A percentile compares a stretch with the other conserved stretches of the same genome.
These are phyloP conservation scores for Virgularia gustaviana DNA, from an alignment of 92 coral and sea anemone genomes.

Conservation along the genomic window DNA sequence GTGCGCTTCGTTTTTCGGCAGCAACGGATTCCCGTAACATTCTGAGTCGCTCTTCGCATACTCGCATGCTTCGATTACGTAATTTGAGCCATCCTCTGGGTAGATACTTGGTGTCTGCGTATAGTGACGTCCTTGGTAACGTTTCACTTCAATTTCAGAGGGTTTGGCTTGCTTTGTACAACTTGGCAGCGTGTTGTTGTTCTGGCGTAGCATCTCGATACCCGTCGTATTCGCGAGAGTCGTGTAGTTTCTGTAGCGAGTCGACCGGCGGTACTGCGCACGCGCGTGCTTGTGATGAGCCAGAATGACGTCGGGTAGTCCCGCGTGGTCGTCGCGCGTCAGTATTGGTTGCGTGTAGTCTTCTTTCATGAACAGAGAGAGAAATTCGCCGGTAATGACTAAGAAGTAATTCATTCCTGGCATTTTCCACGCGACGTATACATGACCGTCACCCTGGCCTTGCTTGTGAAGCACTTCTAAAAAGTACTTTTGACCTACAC, in stretches of 20 bases:
- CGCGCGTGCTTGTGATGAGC: constrained; percentile 16
- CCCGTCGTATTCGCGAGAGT: constrained; percentile 8
- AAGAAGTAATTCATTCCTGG: constrained; percentile 50
- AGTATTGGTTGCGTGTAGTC: constrained; percentile 2
- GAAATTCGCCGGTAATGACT: constrained; percentile 18
- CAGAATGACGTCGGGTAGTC: constrained; percentile 7
- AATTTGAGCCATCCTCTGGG: constrained; percentile 67
- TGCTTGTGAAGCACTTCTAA: constrained; percentile 30
- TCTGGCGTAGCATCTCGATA: constrained; percentile 38
- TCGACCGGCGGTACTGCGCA: neutral
- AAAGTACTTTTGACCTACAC: constrained; percentile 2
- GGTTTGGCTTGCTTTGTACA: constrained; percentile 24
- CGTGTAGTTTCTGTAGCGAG: constrained; percentile 18
- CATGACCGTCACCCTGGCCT: constrained; percentile 37
- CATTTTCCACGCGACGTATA: constrained; percentile 62
- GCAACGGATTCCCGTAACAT: constrained; percentile 60
- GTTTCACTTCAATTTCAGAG: constrained; percentile 20
- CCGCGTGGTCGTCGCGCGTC: constrained; percentile 8
- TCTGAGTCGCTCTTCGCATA: constrained; percentile 41
- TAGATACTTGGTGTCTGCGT: constrained; percentile 68
- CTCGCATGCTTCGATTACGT: constrained; percentile 57
- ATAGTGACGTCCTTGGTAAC: constrained; percentile 59
- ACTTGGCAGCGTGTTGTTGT: constrained; percentile 49
- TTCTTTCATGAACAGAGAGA: constrained; percentile 58
- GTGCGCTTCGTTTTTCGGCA: constrained; percentile 48